Evolutionary conservation across 2,888 invertebrate species (phyloP).

Genomic region (Lasioglossum malachurum): DNA sequence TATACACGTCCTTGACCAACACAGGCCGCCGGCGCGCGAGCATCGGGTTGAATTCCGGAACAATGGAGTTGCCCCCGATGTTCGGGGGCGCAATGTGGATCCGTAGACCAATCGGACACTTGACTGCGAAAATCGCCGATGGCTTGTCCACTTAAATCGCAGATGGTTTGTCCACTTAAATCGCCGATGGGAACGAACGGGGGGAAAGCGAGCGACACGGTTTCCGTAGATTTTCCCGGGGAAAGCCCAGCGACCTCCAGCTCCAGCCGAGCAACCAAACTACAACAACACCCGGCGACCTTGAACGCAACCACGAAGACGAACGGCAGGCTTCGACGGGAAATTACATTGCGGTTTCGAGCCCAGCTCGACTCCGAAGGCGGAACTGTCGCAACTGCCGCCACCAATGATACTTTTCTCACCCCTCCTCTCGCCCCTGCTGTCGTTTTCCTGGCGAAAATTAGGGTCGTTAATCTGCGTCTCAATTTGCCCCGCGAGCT

Average conservation of each 20-base stretch:
- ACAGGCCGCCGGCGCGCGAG: constrained; percentile 9
- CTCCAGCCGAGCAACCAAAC: constrained; percentile 17
- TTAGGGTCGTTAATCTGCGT: constrained; percentile 4
- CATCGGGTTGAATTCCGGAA: constrained; percentile 55
- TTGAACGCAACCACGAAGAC: constrained; percentile 46
- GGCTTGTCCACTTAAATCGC: constrained; percentile 9
- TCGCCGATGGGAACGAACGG: not conserved
- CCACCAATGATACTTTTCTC: constrained; percentile 5
- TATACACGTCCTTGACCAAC: constrained; percentile 68
- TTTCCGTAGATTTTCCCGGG: not conserved
- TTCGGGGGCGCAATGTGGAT: constrained; percentile 21
- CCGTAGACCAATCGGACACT: constrained; percentile 7
- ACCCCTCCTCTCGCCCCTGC: not conserved
- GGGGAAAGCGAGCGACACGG: not conserved
- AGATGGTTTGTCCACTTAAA: constrained; percentile 13
- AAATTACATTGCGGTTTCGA: constrained; percentile 49
- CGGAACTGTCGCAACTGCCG: constrained; percentile 11
- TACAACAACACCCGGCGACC: constrained; percentile 19
- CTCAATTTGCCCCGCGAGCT: not conserved
- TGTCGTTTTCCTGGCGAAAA: constrained; percentile 4
- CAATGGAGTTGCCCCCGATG: constrained; percentile 59
- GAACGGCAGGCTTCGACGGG: constrained; percentile 30
- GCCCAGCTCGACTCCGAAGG: constrained; percentile 14
- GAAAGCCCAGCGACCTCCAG: constrained; percentile 1
- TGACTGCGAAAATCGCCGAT: constrained; percentile 27